Evolutionary conservation across 2,888 invertebrate species (phyloP).

Genomic region (Thecocarcelia acutangulata): DNA sequence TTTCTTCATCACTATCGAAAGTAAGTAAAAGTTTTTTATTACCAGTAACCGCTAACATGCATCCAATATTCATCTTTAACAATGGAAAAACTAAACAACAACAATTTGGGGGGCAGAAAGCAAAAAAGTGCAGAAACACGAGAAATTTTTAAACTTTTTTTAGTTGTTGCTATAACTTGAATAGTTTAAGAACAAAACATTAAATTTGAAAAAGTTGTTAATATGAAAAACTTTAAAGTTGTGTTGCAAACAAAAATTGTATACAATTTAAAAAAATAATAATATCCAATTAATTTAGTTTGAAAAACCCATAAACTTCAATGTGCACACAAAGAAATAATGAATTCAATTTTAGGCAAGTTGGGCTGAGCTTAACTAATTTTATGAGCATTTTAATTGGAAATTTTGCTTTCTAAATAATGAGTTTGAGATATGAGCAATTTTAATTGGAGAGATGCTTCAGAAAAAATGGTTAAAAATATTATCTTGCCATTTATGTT

Average conservation of each 20-base stretch:
- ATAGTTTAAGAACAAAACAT: conserved; percentile 32
- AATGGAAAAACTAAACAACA: conserved; percentile 29
- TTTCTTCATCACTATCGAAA: conserved; percentile 2
- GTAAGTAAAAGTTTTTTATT: conserved; percentile 56
- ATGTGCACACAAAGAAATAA: too few relatives aligned
- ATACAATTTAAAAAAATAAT: too few relatives aligned
- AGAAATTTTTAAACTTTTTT: conserved; percentile 57
- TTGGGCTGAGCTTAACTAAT: too few relatives aligned
- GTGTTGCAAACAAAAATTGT: neutral
- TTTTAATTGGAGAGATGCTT: too few relatives aligned
- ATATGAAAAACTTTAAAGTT: neutral
- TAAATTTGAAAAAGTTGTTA: neutral
- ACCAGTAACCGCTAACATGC: conserved; percentile 60
- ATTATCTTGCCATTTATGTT: too few relatives aligned
- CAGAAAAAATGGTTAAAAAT: too few relatives aligned
- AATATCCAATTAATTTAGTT: too few relatives aligned
- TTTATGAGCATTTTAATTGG: too few relatives aligned
- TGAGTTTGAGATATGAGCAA: too few relatives aligned
- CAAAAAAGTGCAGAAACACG: conserved; percentile 29
- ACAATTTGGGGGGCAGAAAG: neutral
- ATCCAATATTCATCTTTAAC: conserved; percentile 57
- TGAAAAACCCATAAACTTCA: too few relatives aligned
- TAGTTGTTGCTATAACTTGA: conserved; percentile 37
- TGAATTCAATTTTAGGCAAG: too few relatives aligned
- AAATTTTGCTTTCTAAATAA: too few relatives aligned